phyloP scores from a whole-genome alignment of 2,888 invertebrate species.

The Selenia dentaria region DNA sequence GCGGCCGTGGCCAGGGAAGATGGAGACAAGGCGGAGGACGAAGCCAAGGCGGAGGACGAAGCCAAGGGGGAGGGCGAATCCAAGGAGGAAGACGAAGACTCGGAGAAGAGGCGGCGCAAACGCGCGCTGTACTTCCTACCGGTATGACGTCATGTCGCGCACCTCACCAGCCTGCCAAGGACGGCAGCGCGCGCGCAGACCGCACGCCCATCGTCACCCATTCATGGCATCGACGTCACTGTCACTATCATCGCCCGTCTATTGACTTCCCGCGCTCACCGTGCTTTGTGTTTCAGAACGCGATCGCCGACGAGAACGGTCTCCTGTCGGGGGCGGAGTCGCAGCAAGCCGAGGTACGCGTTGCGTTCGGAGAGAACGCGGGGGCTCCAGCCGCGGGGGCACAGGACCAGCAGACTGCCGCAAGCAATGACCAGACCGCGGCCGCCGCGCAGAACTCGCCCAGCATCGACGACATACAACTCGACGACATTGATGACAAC shows the following conservation, averaged over 20 bases:
- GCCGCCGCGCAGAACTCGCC: constrained; percentile 85
- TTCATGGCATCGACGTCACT: constrained; percentile 33
- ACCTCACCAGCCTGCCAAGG: constrained; percentile 74
- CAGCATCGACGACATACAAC: constrained; percentile 88
- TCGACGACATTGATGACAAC: constrained; percentile 88
- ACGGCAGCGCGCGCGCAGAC: constrained; percentile 73
- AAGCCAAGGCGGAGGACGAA: constrained; percentile 14
- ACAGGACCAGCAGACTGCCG: constrained; percentile 67
- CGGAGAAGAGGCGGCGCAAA: constrained; percentile 46
- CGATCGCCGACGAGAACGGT: constrained; percentile 72
- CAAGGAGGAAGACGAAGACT: too few species aligned
- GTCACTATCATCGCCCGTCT: constrained; percentile 13
- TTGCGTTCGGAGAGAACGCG: constrained; percentile 76
- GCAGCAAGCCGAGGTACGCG: constrained; percentile 86
- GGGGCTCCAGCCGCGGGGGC: constrained; percentile 27
- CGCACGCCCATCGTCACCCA: constrained; percentile 51
- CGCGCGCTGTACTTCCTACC: constrained; percentile 67
- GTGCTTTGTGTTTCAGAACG: constrained; percentile 57
- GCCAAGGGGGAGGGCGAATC: too few species aligned
- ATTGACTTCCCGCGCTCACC: constrained; percentile 1
- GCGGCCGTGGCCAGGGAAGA: constrained; percentile 21
- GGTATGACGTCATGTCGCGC: constrained; percentile 73
- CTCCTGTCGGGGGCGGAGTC: constrained; percentile 84
- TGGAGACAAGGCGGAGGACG: constrained; percentile 20
- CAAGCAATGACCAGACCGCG: constrained; percentile 68